Evolutionary conservation across 2,113 vertebrate species (phyloP), one percentile per base, ranked within the genome.

Genomic region (Cheirogaleus medius): DNA sequence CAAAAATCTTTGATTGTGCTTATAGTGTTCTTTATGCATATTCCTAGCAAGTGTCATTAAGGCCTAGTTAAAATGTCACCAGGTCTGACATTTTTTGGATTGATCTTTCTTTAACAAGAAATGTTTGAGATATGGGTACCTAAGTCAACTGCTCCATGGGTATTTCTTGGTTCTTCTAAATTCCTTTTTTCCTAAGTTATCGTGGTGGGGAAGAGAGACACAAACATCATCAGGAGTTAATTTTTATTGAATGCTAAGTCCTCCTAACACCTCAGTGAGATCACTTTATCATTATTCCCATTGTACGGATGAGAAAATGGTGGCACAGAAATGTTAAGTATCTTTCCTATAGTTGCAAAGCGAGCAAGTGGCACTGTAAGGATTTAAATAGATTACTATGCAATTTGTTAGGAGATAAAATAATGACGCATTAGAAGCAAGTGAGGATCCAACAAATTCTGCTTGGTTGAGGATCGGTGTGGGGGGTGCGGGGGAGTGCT

Each of bases 21-120:
- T 58, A 17, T 56, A 58, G 21, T 74, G 66, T 60, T 17, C 39
- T 78, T 92, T 69, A 34, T 74, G 69, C 37, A 2, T 92, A 63
- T 87, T 90, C 54, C 73, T 63, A 56, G 49, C 25, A 8, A 44
- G 18, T 54, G 18, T 66, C 71, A 42, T 37, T 68, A 96, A 86
- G n/a, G 14, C 32, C 23, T 49, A 78, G 39, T 74, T 92, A 97
- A 96, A 97, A 91, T 91, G 27, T 49, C 73, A 83, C 8, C 5
- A 49, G 6, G 29, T 44, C 42, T 84, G 52, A 37, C 73, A 64
- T 17, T 91, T 95, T 95, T 95, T 29, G 13, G 20, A 56, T 58
- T 39, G 71, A 87, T 21, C 39, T 85, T 9, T 66, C 23, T 74
- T 14, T 93, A 52, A 64, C 66, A 91, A 86, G 29, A 78, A 91